Evolutionary conservation across 1,140 invertebrate species (phyloP).

Genomic region (Nephila pilipes): DNA sequence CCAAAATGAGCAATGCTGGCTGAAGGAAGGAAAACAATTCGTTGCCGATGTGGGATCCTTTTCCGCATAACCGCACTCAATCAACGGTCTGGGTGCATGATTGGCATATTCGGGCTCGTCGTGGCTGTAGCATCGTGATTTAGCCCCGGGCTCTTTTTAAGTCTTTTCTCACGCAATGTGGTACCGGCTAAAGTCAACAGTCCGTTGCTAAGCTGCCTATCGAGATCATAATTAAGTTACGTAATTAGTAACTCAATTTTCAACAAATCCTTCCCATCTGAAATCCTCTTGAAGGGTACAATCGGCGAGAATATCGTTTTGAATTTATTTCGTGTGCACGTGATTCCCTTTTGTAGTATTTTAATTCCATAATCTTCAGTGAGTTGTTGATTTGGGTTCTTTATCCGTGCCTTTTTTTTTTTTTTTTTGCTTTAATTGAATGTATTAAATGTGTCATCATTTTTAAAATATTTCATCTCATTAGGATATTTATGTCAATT

Average conservation of each 20-base stretch:
- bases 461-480: no score
- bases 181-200: conserved; percentile 62
- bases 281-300: background rate
- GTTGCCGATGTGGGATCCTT: background rate
- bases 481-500: no score
- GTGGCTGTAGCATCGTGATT: conserved; percentile 68
- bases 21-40: background rate
- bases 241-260: conserved; percentile 63
- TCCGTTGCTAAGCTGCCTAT: conserved; percentile 46
- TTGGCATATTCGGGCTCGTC: conserved; percentile 61
- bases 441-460: no score
- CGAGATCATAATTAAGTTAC: conserved; percentile 59
- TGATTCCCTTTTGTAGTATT: no score
- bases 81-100: background rate
- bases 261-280: conserved; percentile 18
- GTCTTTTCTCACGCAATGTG: conserved; percentile 52
- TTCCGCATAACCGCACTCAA: conserved; percentile 52
- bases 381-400: no score
- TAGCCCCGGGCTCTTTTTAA: conserved; percentile 28
- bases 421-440: no score
- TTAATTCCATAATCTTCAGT: no score
- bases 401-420: no score
- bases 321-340: background rate
- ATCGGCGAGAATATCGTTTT: background rate
- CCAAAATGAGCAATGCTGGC: background rate